Conservation (phyloP, 2,797 vertebrate species). For the Serranus cabrilla region DNA sequence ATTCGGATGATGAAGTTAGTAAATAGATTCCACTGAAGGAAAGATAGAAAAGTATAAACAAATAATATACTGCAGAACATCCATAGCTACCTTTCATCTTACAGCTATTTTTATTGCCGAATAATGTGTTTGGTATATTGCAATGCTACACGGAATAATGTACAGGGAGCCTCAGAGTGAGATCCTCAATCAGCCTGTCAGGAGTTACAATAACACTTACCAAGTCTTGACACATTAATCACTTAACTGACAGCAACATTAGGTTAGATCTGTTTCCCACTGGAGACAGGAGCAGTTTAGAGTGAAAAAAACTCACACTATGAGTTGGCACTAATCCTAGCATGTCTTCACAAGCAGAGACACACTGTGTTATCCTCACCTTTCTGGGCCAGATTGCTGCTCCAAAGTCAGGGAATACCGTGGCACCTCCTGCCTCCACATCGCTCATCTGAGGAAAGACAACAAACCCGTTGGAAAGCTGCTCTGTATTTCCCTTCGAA, state of each 20-base stretch:
- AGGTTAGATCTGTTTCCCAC: neutral
- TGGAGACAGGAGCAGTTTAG: neutral
- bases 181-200: too few species aligned
- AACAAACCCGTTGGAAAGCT: constrained; percentile 14
- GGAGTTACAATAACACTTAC: neutral
- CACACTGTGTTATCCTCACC: constrained; percentile 78
- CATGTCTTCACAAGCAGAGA: constrained; percentile 1
- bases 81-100: too few species aligned
- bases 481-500: neutral
- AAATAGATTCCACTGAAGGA: neutral
- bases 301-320: neutral
- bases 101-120: neutral
- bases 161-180: too few species aligned
- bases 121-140: neutral
- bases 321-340: neutral
- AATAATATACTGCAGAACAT: too few species aligned
- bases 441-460: constrained; percentile 92
- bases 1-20: too few species aligned
- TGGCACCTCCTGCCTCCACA: constrained; percentile 96
- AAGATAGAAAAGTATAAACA: neutral
- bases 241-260: neutral
- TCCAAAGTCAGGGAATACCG: constrained; percentile 97
- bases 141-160: neutral
- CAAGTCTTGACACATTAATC: neutral
- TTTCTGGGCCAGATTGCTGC: constrained; percentile 94